A percentile compares a stretch with the other conserved stretches of the same genome.
phyloP scores from a whole-genome alignment of 2,888 invertebrate genomes.

The Saturnia pavonia region DNA sequence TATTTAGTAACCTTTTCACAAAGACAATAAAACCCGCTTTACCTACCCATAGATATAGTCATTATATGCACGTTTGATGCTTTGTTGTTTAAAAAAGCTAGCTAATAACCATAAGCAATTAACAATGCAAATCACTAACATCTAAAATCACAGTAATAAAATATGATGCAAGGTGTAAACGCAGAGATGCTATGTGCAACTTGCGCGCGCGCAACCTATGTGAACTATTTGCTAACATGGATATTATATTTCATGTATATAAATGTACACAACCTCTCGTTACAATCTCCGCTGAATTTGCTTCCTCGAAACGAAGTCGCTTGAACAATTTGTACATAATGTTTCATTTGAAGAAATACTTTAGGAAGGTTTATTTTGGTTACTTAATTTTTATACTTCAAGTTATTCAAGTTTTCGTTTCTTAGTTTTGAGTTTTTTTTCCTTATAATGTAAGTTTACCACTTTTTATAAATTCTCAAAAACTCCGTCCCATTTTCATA shows the following conservation, averaged over 20 bases:
- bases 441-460: neutral
- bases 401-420: neutral
- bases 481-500: too few relatives aligned
- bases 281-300: neutral
- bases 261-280: neutral
- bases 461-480: too few relatives aligned
- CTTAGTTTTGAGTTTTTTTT: neutral
- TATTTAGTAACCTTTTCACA: too few relatives aligned
- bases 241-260: slow-evolving; percentile 1
- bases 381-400: neutral
- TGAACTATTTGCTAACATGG: slow-evolving; percentile 6
- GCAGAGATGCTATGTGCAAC: slow-evolving; percentile 1
- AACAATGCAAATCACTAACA: slow-evolving; percentile 2
- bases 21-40: too few relatives aligned
- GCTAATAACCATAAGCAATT: neutral
- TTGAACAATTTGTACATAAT: neutral
- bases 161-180: neutral
- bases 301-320: neutral
- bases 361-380: neutral
- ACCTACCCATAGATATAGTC: too few relatives aligned
- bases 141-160: slow-evolving; percentile 1
- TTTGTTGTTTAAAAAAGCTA: neutral
- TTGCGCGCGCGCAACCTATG: neutral
- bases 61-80: neutral
- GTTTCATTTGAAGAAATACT: neutral